Percentiles rank a stretch among this genome's conserved stretches.
phyloP scores from a whole-genome alignment of 2,113 vertebrate genomes.

The Esox niger region DNA sequence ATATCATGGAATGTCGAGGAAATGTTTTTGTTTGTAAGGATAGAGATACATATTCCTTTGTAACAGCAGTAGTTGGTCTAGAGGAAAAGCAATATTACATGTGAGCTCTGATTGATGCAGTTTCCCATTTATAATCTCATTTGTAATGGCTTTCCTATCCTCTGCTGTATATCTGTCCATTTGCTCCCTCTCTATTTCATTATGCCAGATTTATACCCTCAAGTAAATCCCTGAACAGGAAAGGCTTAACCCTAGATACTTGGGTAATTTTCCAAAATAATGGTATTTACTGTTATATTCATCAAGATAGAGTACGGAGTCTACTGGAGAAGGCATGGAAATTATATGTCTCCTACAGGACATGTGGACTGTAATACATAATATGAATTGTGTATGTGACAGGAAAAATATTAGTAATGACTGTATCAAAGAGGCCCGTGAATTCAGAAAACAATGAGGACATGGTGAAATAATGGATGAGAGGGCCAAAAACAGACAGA shows the following conservation, averaged over 20 bases:
- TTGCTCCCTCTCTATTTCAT: slow-evolving; percentile 33
- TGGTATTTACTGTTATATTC: slow-evolving; percentile 46
- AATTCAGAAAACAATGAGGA: slow-evolving; percentile 17
- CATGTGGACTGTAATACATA: background rate
- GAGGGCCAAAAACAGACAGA: slow-evolving; percentile 40
- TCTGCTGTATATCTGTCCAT: slow-evolving; percentile 48
- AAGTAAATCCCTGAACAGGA: slow-evolving; percentile 34
- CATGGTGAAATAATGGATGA: slow-evolving; percentile 12
- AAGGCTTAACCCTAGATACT: slow-evolving; percentile 45
- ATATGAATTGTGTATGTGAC: background rate
- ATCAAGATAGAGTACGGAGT: slow-evolving; percentile 20
- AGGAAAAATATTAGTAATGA: background rate
- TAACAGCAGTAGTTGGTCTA: slow-evolving; percentile 30
- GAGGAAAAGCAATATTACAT: slow-evolving; percentile 65
- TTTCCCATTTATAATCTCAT: slow-evolving; percentile 72
- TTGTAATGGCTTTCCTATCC: slow-evolving; percentile 74
- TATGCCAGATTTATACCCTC: slow-evolving; percentile 33
- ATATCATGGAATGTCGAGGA: slow-evolving; percentile 7
- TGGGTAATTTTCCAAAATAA: slow-evolving; percentile 45
- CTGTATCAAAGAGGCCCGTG: background rate
- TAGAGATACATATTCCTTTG: slow-evolving; percentile 49
- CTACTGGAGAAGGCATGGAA: background rate
- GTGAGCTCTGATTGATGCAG: slow-evolving; percentile 69
- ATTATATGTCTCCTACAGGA: background rate
- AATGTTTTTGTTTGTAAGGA: slow-evolving; percentile 15